Percentiles rank a stretch among this genome's conserved stretches.
phyloP scores from a whole-genome alignment of 2,888 invertebrate species.

The Sepioteuthis lessoniana region DNA sequence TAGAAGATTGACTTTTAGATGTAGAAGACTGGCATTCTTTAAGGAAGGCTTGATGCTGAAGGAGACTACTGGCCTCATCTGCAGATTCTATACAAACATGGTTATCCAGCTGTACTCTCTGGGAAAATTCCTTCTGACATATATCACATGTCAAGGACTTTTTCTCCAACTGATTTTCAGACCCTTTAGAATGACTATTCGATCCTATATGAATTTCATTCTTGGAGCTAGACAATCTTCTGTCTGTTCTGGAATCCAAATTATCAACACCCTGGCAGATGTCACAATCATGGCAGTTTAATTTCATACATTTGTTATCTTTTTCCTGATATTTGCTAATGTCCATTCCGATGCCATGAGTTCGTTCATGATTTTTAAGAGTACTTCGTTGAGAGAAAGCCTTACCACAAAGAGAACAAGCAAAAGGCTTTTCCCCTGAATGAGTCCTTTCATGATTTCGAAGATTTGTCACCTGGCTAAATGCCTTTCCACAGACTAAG shows the following conservation, averaged over 20 bases:
- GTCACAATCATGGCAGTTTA: not conserved
- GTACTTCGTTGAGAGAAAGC: constrained; percentile 40
- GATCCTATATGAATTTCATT: not conserved
- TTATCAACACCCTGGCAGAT: not conserved
- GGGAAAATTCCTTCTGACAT: constrained; percentile 36
- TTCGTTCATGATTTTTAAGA: constrained; percentile 40
- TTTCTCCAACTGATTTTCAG: not conserved
- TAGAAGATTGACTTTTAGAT: not conserved
- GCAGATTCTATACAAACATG: not conserved
- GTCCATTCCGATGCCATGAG: not conserved
- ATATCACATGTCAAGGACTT: not conserved
- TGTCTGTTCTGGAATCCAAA: not conserved
- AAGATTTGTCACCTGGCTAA: constrained; percentile 19
- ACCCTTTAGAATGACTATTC: not conserved
- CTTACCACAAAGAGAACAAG: not conserved
- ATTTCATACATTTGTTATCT: not conserved
- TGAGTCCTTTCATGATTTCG: constrained; percentile 35
- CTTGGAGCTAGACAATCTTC: not conserved
- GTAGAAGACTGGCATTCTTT: not conserved
- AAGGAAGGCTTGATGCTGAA: constrained; percentile 16
- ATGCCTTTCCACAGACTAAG: constrained; percentile 35
- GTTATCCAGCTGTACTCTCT: not conserved
- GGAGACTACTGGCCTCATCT: not conserved
- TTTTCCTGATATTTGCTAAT: not conserved
- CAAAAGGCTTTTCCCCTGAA: not conserved